A percentile compares a stretch with the other conserved stretches of the same genome.
Evolutionary conservation across 2,113 vertebrate genomes (phyloP).

Genomic region (Galeopterus variegatus): DNA sequence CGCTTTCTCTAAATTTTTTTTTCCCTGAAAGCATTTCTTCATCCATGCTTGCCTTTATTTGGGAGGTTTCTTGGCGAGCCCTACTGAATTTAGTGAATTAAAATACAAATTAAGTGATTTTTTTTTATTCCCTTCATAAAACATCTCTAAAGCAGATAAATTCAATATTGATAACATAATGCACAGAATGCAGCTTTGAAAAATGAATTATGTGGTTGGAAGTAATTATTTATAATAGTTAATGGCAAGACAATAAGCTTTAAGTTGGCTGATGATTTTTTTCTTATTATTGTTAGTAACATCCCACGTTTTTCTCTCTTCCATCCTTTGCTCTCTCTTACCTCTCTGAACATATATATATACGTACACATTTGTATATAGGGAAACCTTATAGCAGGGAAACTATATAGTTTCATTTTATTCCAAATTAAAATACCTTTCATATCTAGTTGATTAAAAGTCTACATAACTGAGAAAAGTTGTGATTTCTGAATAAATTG

Average conservation of each 20-base stretch:
- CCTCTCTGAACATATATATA: not conserved
- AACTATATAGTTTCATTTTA: not conserved
- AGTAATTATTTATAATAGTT: slow-evolving; percentile 52
- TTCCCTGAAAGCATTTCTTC: slow-evolving; percentile 62
- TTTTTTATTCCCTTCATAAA: not conserved
- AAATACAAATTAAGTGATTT: not conserved
- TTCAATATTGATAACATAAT: not conserved
- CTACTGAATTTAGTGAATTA: slow-evolving; percentile 41
- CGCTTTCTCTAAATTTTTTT: slow-evolving; percentile 43
- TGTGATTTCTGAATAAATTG: slow-evolving; percentile 42
- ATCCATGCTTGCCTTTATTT: slow-evolving; percentile 49
- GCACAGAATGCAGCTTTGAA: slow-evolving; percentile 43
- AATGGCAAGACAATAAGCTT: not conserved
- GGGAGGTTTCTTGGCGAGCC: slow-evolving; percentile 68
- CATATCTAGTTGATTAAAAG: slow-evolving; percentile 36
- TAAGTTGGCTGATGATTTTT: not conserved
- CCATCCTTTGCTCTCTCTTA: not conserved
- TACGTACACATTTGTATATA: too few species aligned
- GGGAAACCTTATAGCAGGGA: not conserved
- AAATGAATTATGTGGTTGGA: slow-evolving; percentile 6
- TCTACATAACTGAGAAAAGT: not conserved
- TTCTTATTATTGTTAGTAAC: not conserved
- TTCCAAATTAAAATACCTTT: slow-evolving; percentile 42
- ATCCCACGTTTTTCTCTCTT: not conserved
- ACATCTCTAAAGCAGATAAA: slow-evolving; percentile 49